phyloP scores from a whole-genome alignment of 2,113 vertebrate genomes.

The Dipodomys merriami region DNA sequence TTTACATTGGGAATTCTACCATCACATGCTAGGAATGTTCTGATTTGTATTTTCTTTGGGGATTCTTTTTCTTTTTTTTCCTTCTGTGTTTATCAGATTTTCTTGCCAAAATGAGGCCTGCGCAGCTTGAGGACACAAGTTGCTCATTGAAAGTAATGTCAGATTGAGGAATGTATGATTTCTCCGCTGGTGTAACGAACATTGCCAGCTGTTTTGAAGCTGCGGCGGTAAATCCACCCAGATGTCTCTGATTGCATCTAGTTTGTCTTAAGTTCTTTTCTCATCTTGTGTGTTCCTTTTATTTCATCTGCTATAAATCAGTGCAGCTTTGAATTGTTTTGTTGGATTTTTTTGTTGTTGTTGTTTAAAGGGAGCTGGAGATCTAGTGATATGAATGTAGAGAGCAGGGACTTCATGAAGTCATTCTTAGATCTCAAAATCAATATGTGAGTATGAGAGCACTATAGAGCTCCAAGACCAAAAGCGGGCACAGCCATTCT shows the following conservation, averaged over 20 bases:
- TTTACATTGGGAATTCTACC: neutral
- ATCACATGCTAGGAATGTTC: neutral
- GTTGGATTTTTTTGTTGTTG: conserved; percentile 48
- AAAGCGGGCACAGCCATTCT: neutral
- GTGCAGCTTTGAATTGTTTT: conserved; percentile 64
- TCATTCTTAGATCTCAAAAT: conserved; percentile 52
- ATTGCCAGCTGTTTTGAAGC: conserved; percentile 71
- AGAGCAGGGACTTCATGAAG: conserved; percentile 42
- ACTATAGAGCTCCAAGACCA: neutral
- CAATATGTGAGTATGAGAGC: conserved; percentile 38
- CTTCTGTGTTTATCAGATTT: conserved; percentile 52
- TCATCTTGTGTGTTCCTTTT: conserved; percentile 63
- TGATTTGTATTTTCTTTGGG: conserved; percentile 35
- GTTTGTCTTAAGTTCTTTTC: conserved; percentile 59
- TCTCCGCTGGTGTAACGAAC: conserved; percentile 67
- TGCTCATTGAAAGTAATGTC: conserved; percentile 42
- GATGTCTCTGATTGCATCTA: conserved; percentile 72
- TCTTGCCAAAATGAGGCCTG: conserved; percentile 53
- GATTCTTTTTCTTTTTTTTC: neutral
- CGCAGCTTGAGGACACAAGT: conserved; percentile 64
- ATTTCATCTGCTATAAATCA: conserved; percentile 75
- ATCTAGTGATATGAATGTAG: conserved; percentile 32
- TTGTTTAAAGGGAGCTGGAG: conserved; percentile 30
- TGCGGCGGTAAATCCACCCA: conserved; percentile 70
- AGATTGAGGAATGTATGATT: conserved; percentile 61